Conservation (phyloP, 2,797 vertebrate genomes). For the Chlorospingus semifuscus region DNA sequence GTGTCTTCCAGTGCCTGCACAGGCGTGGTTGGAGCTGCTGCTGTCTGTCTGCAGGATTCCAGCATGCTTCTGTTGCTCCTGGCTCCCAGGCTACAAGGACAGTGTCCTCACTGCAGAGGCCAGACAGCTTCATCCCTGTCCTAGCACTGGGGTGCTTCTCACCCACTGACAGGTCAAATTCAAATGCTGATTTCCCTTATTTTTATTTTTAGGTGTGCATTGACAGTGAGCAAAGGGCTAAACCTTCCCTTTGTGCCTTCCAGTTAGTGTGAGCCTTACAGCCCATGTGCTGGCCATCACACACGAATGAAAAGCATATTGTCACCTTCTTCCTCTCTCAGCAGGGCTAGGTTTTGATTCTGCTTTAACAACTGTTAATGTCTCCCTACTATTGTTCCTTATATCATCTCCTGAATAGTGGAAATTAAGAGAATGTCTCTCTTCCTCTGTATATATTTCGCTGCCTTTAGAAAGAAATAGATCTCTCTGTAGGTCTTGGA, state of each 20-base stretch:
- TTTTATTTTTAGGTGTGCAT: neutral
- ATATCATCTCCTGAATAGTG: neutral
- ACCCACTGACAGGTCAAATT: neutral
- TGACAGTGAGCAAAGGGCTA: neutral
- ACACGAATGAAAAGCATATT: neutral
- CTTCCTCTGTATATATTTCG: neutral
- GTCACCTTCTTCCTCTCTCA: neutral
- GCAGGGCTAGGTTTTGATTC: neutral
- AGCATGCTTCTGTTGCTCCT: neutral
- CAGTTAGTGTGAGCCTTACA: rapidly evolving
- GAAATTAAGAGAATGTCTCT: neutral
- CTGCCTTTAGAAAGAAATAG: neutral
- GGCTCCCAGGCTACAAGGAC: neutral
- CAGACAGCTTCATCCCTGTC: neutral
- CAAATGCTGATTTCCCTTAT: neutral
- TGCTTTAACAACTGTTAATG: neutral
- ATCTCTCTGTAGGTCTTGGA: neutral
- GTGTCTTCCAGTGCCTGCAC: neutral
- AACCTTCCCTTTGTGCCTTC: neutral
- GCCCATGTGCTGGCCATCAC: neutral
- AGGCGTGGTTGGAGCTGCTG: neutral
- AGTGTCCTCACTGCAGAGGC: neutral
- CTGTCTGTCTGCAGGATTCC: neutral
- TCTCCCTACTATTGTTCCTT: neutral
- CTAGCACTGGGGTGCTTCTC: neutral